Evolutionary conservation across 1,140 invertebrate genomes (phyloP).

Genomic region (Caenorhabditis briggsae): DNA sequence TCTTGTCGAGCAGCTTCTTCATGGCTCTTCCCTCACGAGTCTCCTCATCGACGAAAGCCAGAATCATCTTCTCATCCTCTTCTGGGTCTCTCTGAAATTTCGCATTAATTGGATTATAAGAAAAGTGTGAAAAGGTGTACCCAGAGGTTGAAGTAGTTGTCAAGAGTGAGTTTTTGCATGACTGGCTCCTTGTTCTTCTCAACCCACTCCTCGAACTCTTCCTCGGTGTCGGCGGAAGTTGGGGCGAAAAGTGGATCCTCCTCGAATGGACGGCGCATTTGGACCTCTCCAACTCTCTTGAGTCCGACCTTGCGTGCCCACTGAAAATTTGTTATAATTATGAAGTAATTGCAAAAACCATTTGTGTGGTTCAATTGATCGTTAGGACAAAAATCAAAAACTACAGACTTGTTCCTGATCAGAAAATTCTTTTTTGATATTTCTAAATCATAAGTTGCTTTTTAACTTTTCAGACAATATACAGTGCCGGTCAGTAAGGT

Average conservation of each 20-base stretch:
- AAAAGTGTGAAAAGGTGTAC: slow-evolving; percentile 52
- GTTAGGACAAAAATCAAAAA: too few species aligned
- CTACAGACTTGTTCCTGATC: too few species aligned
- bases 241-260: slow-evolving; percentile 78
- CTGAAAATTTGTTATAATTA: too few species aligned
- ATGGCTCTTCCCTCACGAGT: slow-evolving; percentile 77
- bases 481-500: too few species aligned
- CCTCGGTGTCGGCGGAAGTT: slow-evolving; percentile 75
- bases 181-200: slow-evolving; percentile 77
- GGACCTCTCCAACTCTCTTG: slow-evolving; percentile 76
- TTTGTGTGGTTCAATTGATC: too few species aligned
- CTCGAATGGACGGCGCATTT: slow-evolving; percentile 77
- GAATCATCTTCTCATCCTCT: slow-evolving; percentile 75
- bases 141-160: slow-evolving; percentile 78
- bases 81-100: slow-evolving; percentile 74
- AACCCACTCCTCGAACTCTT: slow-evolving; percentile 78
- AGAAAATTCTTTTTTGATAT: too few species aligned
- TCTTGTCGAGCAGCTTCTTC: slow-evolving; percentile 75
- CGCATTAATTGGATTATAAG: neutral
- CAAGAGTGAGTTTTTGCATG: slow-evolving; percentile 76
- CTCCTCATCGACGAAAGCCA: slow-evolving; percentile 77
- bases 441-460: too few species aligned
- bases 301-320: slow-evolving; percentile 77
- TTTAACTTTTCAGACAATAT: too few species aligned
- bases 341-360: too few species aligned